These are phyloP conservation scores for Pilophorus perplexus DNA, from an alignment of 2,888 invertebrate species.

Conservation along the genomic window DNA sequence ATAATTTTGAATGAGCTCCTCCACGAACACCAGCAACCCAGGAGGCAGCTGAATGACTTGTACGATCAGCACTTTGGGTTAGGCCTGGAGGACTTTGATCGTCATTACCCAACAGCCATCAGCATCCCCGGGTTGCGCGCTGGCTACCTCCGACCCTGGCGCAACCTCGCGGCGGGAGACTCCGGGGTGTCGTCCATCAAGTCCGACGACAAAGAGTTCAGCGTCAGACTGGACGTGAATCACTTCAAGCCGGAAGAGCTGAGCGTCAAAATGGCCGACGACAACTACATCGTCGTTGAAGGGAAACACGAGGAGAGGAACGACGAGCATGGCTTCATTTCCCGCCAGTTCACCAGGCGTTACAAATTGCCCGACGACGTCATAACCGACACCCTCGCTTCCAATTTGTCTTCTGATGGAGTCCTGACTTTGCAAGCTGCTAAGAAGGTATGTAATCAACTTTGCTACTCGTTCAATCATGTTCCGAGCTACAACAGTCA, in stretches of 20 bases:
- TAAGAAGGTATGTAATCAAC: conserved; percentile 40
- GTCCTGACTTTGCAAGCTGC: conserved; percentile 50
- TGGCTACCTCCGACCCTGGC: conserved; percentile 47
- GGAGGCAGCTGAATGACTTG: conserved; percentile 31
- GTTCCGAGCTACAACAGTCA: too few relatives aligned
- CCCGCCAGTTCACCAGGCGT: conserved; percentile 53
- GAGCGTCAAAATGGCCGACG: conserved; percentile 53
- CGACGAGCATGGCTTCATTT: conserved; percentile 54
- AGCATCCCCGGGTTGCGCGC: conserved; percentile 37
- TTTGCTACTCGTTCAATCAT: too few relatives aligned
- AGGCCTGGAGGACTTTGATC: conserved; percentile 41
- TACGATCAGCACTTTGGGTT: conserved; percentile 49
- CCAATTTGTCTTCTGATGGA: conserved; percentile 53
- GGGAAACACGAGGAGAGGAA: conserved; percentile 54
- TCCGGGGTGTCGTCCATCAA: conserved; percentile 48
- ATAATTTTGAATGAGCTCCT: conserved; percentile 46
- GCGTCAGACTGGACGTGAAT: conserved; percentile 53
- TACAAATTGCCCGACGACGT: conserved; percentile 54
- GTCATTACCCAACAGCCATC: conserved; percentile 39
- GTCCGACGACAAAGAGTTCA: conserved; percentile 48
- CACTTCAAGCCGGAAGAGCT: conserved; percentile 55
- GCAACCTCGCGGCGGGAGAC: conserved; percentile 43
- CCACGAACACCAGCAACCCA: conserved; percentile 34
- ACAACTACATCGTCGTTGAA: conserved; percentile 53
- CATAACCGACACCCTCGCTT: conserved; percentile 51